phyloP scores from a whole-genome alignment of 2,888 invertebrate genomes.

The Chloromyia formosa region DNA sequence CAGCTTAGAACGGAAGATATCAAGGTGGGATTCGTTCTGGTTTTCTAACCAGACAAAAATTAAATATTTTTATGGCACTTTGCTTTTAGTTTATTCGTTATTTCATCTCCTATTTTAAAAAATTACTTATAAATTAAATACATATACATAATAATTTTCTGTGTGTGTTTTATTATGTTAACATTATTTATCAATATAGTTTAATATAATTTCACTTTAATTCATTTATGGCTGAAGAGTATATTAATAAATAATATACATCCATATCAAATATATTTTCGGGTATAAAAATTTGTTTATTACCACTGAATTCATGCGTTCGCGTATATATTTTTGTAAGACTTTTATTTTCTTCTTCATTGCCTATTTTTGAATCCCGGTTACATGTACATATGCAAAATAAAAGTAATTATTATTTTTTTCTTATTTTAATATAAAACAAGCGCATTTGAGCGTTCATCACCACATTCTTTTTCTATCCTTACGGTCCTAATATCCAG shows the following conservation, averaged over 20 bases:
- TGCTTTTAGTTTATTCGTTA: conserved; percentile 2
- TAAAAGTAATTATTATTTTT: too few species aligned
- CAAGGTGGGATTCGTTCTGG: too few species aligned
- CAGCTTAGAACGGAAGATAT: too few species aligned
- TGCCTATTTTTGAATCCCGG: conserved; percentile 19
- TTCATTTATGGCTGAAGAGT: background rate
- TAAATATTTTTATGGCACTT: conserved; percentile 28
- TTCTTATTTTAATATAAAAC: conserved; percentile 44
- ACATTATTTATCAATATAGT: background rate
- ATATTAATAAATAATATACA: conserved; percentile 6
- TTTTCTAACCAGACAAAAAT: too few species aligned
- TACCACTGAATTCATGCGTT: background rate
- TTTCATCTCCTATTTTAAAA: conserved; percentile 17
- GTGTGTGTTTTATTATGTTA: background rate
- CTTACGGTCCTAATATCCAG: background rate
- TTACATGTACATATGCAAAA: too few species aligned
- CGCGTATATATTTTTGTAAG: background rate
- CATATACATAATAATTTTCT: conserved; percentile 5
- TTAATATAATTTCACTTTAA: background rate
- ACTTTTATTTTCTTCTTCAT: background rate
- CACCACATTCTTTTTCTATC: conserved; percentile 12
- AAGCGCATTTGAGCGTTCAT: conserved; percentile 33
- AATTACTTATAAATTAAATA: conserved; percentile 5
- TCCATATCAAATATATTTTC: background rate
- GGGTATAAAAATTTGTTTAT: conserved; percentile 8